Evolutionary conservation across 2,113 vertebrate species (phyloP).

Genomic region (Nettapus auritus): DNA sequence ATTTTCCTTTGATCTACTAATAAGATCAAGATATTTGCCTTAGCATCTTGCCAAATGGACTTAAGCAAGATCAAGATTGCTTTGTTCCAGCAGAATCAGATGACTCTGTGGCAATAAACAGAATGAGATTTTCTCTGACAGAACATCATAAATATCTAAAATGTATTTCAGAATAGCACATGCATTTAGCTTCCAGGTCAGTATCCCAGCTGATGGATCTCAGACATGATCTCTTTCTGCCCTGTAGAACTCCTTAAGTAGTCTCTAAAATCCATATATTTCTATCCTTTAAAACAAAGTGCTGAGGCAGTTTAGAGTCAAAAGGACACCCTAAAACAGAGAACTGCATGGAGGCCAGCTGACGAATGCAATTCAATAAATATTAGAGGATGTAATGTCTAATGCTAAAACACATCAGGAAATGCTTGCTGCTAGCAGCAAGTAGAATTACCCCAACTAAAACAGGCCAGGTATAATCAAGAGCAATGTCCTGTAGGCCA

Average conservation of each 20-base stretch:
- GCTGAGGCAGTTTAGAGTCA: not conserved
- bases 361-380: not conserved
- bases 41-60: not conserved
- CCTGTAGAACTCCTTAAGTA: not conserved
- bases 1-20: not conserved
- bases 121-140: not conserved
- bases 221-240: not conserved
- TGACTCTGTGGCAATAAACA: not conserved
- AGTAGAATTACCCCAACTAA: not conserved
- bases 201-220: not conserved
- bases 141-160: not conserved
- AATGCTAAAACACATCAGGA: not conserved
- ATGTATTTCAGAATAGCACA: not conserved
- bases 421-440: constrained; percentile 10
- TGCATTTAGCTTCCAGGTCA: not conserved
- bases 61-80: not conserved
- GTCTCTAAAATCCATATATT: not conserved
- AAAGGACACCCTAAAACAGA: not conserved
- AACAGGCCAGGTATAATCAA: not conserved
- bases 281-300: not conserved
- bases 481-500: not conserved
- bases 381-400: not conserved
- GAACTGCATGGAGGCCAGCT: not conserved
- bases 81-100: not conserved
- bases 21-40: not conserved